These are phyloP conservation scores for Microctenopoma steveboyesi DNA, from an alignment of 2,797 vertebrate genomes.

Conservation along the genomic window DNA sequence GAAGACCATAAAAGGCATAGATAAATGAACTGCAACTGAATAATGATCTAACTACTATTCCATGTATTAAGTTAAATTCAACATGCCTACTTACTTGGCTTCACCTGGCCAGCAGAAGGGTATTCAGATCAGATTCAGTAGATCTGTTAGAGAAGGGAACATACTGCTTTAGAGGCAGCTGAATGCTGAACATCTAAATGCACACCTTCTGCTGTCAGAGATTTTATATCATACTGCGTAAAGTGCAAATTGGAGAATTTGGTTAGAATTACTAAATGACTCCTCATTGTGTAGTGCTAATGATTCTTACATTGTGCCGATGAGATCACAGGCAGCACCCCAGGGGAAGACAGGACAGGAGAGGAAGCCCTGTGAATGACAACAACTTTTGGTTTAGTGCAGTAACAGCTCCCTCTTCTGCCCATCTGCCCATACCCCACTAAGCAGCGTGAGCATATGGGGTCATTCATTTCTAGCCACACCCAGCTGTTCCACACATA, in stretches of 20 bases:
- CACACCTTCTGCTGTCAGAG: conserved; percentile 2
- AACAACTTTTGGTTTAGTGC: conserved; percentile 13
- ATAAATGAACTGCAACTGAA: background rate
- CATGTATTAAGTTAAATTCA: background rate
- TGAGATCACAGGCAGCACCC: conserved; percentile 44
- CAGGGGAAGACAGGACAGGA: conserved; percentile 19
- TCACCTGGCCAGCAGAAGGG: conserved; percentile 34
- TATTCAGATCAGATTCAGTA: conserved; percentile 33
- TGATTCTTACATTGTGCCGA: conserved; percentile 55
- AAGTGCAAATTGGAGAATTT: conserved; percentile 5
- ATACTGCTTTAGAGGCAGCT: background rate
- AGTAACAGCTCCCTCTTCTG: conserved; percentile 42
- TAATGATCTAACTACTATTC: background rate
- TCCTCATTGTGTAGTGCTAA: background rate
- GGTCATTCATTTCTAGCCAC: conserved; percentile 14
- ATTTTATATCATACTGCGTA: background rate
- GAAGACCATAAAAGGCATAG: conserved; percentile 1
- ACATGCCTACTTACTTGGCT: conserved; percentile 54
- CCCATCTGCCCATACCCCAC: conserved; percentile 17
- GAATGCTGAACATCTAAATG: conserved; percentile 5
- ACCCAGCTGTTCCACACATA: background rate
- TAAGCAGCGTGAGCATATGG: conserved; percentile 4
- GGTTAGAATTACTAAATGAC: background rate
- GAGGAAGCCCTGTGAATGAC: conserved; percentile 55
- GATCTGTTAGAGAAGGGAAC: conserved; percentile 47